phyloP scores from a whole-genome alignment of 2,797 vertebrate genomes.

The Vireo griseus region DNA sequence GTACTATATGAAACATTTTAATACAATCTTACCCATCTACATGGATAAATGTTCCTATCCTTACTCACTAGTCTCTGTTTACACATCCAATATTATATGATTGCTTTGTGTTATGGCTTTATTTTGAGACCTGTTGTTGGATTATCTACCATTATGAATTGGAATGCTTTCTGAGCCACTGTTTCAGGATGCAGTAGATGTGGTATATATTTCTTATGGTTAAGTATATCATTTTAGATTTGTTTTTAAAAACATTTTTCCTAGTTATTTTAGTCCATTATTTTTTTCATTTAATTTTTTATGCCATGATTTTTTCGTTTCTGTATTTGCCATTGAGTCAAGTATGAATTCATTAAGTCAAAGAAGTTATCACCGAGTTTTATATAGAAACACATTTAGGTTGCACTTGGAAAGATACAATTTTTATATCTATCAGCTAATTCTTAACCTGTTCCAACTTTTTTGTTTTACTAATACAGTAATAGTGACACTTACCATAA shows the following conservation, averaged over 20 bases:
- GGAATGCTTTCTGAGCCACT: background rate
- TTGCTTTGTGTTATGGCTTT: background rate
- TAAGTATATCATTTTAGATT: background rate
- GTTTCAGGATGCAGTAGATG: background rate
- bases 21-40: background rate
- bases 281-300: background rate
- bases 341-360: background rate
- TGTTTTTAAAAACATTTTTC: background rate
- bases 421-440: background rate
- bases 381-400: background rate
- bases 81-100: background rate
- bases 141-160: background rate
- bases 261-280: background rate
- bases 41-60: background rate
- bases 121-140: background rate
- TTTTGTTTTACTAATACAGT: background rate
- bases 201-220: background rate
- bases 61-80: background rate
- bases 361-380: background rate
- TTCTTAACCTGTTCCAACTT: background rate
- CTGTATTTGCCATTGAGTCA: background rate
- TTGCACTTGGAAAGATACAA: background rate
- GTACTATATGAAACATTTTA: background rate
- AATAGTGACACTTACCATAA: background rate
- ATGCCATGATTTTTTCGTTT: background rate